These are phyloP conservation scores for Epirrita christyi DNA, from an alignment of 2,888 invertebrate genomes.

Conservation along the genomic window DNA sequence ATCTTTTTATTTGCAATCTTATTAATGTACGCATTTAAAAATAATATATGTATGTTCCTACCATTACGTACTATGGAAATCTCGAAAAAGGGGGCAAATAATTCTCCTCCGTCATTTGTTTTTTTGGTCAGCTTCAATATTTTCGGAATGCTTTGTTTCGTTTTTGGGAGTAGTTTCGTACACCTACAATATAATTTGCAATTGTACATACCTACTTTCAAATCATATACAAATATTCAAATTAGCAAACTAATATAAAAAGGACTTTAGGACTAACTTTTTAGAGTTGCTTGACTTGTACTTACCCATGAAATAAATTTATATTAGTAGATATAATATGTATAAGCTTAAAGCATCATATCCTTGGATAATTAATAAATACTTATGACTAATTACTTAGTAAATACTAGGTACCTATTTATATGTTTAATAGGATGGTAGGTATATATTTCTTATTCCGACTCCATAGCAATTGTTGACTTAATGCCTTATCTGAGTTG, in stretches of 20 bases:
- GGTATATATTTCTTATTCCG: slow-evolving; percentile 13
- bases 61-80: no score
- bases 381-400: slow-evolving; percentile 10
- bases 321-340: slow-evolving; percentile 7
- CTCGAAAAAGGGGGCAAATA: no score
- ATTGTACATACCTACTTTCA: no score
- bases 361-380: slow-evolving; percentile 16
- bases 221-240: no score
- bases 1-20: no score
- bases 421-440: slow-evolving; percentile 9
- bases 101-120: no score
- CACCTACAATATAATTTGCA: no score
- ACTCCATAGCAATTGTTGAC: slow-evolving; percentile 28
- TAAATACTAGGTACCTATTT: not conserved
- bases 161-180: no score
- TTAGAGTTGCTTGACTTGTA: slow-evolving; percentile 3
- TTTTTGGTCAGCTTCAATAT: no score
- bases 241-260: not conserved
- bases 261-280: not conserved
- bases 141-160: no score
- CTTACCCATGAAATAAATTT: not conserved
- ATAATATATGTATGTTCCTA: no score
- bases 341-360: slow-evolving; percentile 27
- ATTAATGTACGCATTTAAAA: no score
- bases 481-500: slow-evolving; percentile 56